Conservation (phyloP, 1,140 invertebrate species). For the Aphidius gifuensis region DNA sequence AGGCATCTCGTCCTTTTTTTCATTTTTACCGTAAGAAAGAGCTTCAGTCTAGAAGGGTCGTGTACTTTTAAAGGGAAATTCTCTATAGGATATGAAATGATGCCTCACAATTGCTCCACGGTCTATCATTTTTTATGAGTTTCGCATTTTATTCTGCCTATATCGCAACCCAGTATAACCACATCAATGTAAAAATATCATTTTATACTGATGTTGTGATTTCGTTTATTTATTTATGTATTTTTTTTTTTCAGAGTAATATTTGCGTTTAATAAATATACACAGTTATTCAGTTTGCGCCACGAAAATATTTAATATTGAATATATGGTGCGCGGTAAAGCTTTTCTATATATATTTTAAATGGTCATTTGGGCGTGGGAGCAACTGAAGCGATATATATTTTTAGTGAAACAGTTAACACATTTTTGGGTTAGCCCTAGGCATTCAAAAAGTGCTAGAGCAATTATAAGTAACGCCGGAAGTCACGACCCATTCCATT, state of each 20-base stretch:
- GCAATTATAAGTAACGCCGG: constrained; percentile 48
- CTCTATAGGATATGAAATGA: no score
- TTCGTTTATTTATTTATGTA: no score
- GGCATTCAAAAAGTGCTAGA: constrained; percentile 35
- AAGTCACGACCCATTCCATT: constrained; percentile 36
- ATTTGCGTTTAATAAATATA: no score
- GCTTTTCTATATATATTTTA: not conserved
- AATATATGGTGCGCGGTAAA: no score
- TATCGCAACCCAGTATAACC: no score
- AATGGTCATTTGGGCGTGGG: not conserved
- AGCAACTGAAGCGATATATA: constrained; percentile 20
- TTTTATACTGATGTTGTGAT: no score
- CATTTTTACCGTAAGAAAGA: not conserved
- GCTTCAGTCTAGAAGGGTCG: no score
- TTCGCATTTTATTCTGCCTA: not conserved
- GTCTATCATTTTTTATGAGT: constrained; percentile 9
- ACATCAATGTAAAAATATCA: no score
- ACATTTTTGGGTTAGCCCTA: constrained; percentile 21
- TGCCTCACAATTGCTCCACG: not conserved
- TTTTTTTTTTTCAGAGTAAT: no score
- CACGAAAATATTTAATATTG: no score
- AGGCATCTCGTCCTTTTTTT: not conserved
- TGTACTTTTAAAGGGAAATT: no score
- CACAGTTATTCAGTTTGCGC: no score
- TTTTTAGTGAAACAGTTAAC: constrained; percentile 38